Conservation (phyloP, 2,797 vertebrate genomes). For the Acrossocheilus fasciatus region DNA sequence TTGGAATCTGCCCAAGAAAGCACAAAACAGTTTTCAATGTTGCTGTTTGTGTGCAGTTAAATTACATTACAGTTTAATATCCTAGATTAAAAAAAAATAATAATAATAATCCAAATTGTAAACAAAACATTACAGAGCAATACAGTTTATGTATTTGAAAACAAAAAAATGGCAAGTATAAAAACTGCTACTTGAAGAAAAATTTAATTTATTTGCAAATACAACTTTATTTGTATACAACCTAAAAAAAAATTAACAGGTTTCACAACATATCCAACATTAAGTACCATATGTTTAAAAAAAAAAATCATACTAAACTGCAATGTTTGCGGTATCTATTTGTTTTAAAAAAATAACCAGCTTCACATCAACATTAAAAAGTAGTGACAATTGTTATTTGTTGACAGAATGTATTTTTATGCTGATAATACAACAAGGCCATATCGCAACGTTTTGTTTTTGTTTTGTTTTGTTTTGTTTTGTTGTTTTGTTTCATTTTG, state of each 20-base stretch:
- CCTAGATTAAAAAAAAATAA: neutral
- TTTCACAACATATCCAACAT: neutral
- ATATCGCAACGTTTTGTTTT: neutral
- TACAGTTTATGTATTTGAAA: neutral
- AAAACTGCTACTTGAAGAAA: neutral
- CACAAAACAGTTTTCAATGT: neutral
- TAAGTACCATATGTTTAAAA: neutral
- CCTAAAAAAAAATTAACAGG: neutral
- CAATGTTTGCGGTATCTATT: neutral
- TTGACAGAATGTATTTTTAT: neutral
- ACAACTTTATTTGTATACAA: neutral
- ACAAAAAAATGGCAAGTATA: neutral
- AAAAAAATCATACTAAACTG: neutral
- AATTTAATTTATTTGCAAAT: neutral
- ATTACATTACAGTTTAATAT: neutral
- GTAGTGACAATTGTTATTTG: neutral
- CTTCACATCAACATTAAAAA: neutral
- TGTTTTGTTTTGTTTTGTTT: no score
- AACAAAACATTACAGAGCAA: neutral
- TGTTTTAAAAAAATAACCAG: neutral
- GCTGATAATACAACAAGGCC: neutral
- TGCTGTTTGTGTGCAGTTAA: neutral
- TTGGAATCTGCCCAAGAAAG: conserved; percentile 63
- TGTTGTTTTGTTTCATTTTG: no score
- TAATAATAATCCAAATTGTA: neutral